phyloP scores from a whole-genome alignment of 1,140 invertebrate genomes.

The Macrotrachela quadricornifera region DNA sequence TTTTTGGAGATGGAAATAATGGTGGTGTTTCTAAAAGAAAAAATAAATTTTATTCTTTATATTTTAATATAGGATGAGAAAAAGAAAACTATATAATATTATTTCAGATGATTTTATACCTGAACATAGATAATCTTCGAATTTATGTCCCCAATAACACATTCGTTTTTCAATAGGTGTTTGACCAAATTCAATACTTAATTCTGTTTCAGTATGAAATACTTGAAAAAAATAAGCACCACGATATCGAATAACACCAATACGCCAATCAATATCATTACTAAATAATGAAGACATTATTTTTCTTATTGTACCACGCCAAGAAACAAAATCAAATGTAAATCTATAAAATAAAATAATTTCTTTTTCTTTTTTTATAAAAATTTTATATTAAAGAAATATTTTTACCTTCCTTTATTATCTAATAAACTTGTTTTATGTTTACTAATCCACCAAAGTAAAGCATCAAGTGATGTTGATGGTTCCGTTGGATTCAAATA shows the following conservation, averaged over 20 bases:
- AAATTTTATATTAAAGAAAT: too few relatives aligned
- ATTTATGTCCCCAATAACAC: constrained; percentile 54
- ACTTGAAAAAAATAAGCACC: constrained; percentile 48
- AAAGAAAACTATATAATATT: neutral
- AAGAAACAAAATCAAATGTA: too few relatives aligned
- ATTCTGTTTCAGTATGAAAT: constrained; percentile 40
- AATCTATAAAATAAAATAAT: too few relatives aligned
- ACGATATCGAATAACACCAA: constrained; percentile 42
- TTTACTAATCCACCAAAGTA: too few relatives aligned
- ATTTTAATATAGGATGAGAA: neutral
- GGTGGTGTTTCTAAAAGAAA: constrained; percentile 11
- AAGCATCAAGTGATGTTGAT: too few relatives aligned
- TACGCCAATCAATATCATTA: constrained; percentile 38
- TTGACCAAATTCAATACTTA: constrained; percentile 23
- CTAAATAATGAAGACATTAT: too few relatives aligned
- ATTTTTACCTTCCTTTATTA: too few relatives aligned
- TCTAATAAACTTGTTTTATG: too few relatives aligned
- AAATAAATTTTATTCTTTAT: constrained; percentile 2
- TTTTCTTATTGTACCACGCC: too few relatives aligned
- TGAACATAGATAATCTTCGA: constrained; percentile 52
- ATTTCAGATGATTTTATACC: constrained; percentile 21
- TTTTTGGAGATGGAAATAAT: constrained; percentile 13
- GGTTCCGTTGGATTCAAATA: too few relatives aligned
- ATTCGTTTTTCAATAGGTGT: constrained; percentile 35
- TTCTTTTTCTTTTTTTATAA: too few relatives aligned